Conservation (phyloP, 1,140 invertebrate species). For the Gonatopus flavifemur region DNA sequence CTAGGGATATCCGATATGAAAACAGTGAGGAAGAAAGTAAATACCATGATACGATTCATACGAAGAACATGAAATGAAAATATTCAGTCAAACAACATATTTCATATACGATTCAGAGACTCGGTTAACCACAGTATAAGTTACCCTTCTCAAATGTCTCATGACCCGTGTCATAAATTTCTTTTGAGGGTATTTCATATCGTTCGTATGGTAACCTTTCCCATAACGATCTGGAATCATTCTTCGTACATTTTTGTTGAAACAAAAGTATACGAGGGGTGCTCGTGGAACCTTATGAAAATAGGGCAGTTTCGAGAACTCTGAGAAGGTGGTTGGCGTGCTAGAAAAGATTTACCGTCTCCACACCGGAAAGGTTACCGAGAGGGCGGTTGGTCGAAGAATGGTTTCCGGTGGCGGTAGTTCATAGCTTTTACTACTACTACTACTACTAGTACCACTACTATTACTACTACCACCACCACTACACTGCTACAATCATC, state of each 20-base stretch:
- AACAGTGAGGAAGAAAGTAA: too few species aligned
- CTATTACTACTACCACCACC: neutral
- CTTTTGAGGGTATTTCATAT: constrained; percentile 21
- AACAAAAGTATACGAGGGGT: too few species aligned
- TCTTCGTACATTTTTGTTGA: too few species aligned
- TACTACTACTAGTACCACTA: neutral
- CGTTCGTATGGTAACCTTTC: constrained; percentile 31
- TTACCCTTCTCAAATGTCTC: constrained; percentile 18
- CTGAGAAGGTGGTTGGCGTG: constrained; percentile 38
- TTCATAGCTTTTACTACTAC: constrained; percentile 19
- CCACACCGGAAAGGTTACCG: constrained; percentile 44
- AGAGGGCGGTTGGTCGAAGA: constrained; percentile 39
- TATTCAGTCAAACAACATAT: constrained; percentile 27
- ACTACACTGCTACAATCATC: too few species aligned
- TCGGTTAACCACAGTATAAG: constrained; percentile 28
- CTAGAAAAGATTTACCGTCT: constrained; percentile 42
- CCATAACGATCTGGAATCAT: constrained; percentile 14
- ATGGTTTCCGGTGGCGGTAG: constrained; percentile 44
- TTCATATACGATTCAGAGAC: constrained; percentile 15
- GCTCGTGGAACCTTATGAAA: constrained; percentile 22
- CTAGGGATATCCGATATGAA: too few species aligned
- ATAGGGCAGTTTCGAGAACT: constrained; percentile 34
- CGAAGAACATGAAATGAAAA: too few species aligned
- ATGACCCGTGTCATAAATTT: too few species aligned
- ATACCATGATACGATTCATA: too few species aligned